phyloP scores from a whole-genome alignment of 2,797 vertebrate species.

The Mus minutoides region DNA sequence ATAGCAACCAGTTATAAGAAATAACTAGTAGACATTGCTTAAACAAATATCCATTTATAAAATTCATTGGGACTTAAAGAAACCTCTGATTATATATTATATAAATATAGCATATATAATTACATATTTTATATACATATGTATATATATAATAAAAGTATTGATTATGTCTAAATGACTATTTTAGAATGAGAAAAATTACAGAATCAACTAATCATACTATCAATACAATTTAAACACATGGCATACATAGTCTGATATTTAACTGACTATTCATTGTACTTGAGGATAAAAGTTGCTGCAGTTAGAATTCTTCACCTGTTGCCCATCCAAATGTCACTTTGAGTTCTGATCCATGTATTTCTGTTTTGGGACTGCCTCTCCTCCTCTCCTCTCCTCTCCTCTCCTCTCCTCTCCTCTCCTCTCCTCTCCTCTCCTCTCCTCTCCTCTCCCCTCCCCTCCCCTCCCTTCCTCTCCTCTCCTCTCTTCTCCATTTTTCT shows the following conservation, averaged over 20 bases:
- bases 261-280: neutral
- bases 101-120: neutral
- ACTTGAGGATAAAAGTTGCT: neutral
- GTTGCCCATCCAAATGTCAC: neutral
- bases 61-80: neutral
- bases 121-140: no score
- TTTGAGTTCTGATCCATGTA: neutral
- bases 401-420: no score
- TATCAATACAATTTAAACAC: neutral
- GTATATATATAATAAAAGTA: neutral
- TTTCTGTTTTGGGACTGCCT: neutral
- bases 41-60: neutral
- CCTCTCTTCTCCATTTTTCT: neutral
- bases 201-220: neutral
- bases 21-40: neutral
- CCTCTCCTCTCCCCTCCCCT: no score
- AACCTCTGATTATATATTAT: neutral
- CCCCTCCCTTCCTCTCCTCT: no score
- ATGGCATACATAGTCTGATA: neutral
- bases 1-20: neutral
- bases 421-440: no score
- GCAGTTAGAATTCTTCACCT: neutral
- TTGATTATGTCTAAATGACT: neutral
- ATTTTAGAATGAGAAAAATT: neutral
- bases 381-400: no score